Base-by-base conservation (phyloP, 2,888 invertebrate genomes). In the Synergus laeviventris region DNA sequence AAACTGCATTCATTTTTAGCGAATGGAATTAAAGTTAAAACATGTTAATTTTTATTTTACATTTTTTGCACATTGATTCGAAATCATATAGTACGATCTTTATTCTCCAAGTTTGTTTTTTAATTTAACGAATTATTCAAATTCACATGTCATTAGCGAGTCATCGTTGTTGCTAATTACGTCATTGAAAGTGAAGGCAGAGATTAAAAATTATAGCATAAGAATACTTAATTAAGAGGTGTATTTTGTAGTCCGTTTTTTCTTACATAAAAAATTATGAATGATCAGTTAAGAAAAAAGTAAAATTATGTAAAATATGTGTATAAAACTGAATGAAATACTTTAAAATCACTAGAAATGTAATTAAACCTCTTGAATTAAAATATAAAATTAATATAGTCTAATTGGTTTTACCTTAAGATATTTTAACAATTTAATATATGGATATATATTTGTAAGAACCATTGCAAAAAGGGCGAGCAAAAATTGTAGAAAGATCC, bases 81-180 rank as follows among this genome's bases (percentile, higher is more conserved):
- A 39, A 21, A 39, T 39, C 16, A 3, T 12, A 3, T 12, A 14
- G 42, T n/a, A n/a, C 14, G 39, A n/a, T 70, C 16, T 31, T 49
- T 45, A 18, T 70, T 14, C 31, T 45, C 12, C 18, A 66, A 42
- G 12, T 42, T 24, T 7, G 39, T 39, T 21, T 4, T 66, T 18
- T 62, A 21, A 42, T 21, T 42, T 4, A 66, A n/a, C 7, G 45
- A 56, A 56, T 18, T 21, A 56, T 56, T 56, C 21, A 18, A 49
- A 11, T 70, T 70, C 45, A 18, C 45, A 18, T 14, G 31, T 49
- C 31, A 31, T 49, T 31, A 49, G 24, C 66, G 16, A 70, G 49
- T 70, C 70, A 31, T 70, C n/a, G n/a, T 49, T 70, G 16, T 31
- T 66, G 45, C n/a, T 24, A 16, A 70, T 31, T 70, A 11, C n/a